Evolutionary conservation across 1,140 invertebrate genomes (phyloP).

Genomic region (Saccostrea cuccullata): DNA sequence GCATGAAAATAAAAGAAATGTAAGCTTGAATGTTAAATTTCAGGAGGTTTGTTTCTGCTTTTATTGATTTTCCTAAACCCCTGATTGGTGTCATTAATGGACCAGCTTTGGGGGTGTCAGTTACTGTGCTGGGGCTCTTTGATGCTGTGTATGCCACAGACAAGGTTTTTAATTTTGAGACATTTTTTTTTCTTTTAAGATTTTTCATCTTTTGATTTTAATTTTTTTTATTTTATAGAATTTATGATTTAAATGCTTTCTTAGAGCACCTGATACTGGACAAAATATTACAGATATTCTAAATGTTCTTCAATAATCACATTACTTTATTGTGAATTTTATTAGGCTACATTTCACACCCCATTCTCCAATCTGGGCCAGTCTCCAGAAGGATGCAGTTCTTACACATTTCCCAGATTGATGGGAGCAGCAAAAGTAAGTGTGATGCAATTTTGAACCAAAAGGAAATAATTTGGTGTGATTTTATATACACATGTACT

Average conservation of each 20-base stretch:
- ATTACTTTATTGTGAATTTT: constrained; percentile 35
- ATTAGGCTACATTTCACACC: constrained; percentile 90
- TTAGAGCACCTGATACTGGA: too few relatives aligned
- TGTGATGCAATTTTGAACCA: not conserved
- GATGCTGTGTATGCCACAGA: constrained; percentile 94
- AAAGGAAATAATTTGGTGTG: too few relatives aligned
- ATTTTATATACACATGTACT: too few relatives aligned
- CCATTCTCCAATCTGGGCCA: constrained; percentile 91
- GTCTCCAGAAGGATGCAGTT: constrained; percentile 90
- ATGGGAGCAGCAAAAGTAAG: constrained; percentile 88
- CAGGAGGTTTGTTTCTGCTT: constrained; percentile 86
- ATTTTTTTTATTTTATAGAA: too few relatives aligned
- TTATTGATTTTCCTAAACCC: constrained; percentile 94
- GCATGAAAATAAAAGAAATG: too few relatives aligned
- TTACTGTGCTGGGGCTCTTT: constrained; percentile 90
- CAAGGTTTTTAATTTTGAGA: constrained; percentile 69
- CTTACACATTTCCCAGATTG: constrained; percentile 89
- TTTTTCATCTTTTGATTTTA: too few relatives aligned
- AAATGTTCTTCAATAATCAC: not conserved
- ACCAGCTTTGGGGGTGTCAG: constrained; percentile 93
- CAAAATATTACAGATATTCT: too few relatives aligned
- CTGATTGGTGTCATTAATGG: constrained; percentile 94
- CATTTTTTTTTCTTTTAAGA: too few relatives aligned
- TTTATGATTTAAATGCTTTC: too few relatives aligned
- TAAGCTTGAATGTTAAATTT: not conserved